phyloP scores from a whole-genome alignment of 2,113 vertebrate genomes.

The Serilophus lunatus region DNA sequence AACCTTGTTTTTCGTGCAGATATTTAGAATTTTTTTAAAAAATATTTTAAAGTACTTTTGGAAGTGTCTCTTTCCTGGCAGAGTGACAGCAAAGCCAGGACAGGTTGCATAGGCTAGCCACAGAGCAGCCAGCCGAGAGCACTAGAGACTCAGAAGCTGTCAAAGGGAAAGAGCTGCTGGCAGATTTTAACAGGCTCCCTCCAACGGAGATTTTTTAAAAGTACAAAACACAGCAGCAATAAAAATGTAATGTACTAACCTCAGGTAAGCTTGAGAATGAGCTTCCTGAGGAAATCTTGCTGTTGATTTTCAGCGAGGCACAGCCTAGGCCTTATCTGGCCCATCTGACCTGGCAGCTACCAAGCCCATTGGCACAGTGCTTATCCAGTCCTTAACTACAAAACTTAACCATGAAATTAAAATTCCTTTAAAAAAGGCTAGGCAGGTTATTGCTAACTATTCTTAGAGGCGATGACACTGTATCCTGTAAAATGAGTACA shows the following conservation, averaged over 20 bases:
- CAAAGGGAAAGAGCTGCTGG: neutral
- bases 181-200: constrained; percentile 22
- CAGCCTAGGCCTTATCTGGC: neutral
- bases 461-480: neutral
- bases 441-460: neutral
- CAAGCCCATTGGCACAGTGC: neutral
- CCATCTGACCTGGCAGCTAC: neutral
- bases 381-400: neutral
- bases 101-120: neutral
- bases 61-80: neutral
- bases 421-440: neutral
- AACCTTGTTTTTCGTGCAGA: neutral
- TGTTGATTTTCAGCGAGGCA: neutral
- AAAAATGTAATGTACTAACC: neutral
- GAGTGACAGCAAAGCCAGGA: neutral
- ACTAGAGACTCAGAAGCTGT: neutral
- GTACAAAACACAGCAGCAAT: neutral
- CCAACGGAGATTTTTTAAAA: neutral
- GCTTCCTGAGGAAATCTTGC: neutral
- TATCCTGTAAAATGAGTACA: neutral
- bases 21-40: neutral
- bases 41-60: neutral
- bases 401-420: neutral
- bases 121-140: neutral
- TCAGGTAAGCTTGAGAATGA: neutral